A percentile compares a stretch with the other conserved stretches of the same genome.
Conservation (phyloP, 2,113 vertebrate species). For the Saguinus midas region DNA sequence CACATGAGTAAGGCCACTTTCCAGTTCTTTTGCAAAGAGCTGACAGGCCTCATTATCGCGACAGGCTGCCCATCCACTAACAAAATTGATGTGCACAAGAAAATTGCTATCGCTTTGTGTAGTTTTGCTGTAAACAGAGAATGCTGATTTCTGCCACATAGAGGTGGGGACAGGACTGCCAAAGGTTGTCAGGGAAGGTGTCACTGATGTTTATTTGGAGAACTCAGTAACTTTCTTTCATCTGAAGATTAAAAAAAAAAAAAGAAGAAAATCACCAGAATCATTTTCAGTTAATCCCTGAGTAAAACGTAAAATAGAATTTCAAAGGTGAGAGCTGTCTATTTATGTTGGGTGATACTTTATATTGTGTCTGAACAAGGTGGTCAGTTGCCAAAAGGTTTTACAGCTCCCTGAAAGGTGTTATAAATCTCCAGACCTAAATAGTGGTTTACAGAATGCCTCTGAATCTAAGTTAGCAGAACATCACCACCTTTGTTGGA, state of each 20-base stretch:
- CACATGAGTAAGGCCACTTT: slow-evolving; percentile 42
- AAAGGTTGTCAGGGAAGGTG: background rate
- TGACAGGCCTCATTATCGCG: slow-evolving; percentile 60
- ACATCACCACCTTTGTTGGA: background rate
- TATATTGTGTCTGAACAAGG: background rate
- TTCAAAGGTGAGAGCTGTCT: slow-evolving; percentile 9
- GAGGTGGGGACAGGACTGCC: background rate
- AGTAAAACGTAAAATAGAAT: slow-evolving; percentile 43
- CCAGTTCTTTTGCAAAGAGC: slow-evolving; percentile 47
- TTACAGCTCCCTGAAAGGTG: background rate
- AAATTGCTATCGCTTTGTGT: slow-evolving; percentile 10
- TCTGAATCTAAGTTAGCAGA: background rate
- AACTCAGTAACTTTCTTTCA: slow-evolving; percentile 33
- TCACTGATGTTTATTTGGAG: slow-evolving; percentile 30
- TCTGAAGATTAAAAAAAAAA: background rate
- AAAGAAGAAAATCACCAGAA: slow-evolving; percentile 2
- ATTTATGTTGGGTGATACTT: background rate
- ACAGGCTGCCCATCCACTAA: background rate
- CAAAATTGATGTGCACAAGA: slow-evolving; percentile 44
- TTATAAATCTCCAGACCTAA: background rate
- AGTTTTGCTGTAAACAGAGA: background rate
- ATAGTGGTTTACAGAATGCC: background rate
- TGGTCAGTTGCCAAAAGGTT: background rate
- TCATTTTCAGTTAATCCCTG: background rate
- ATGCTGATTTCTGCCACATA: background rate